Base-by-base conservation (phyloP, 2,797 vertebrate species). In the Coccyzus lansbergi region DNA sequence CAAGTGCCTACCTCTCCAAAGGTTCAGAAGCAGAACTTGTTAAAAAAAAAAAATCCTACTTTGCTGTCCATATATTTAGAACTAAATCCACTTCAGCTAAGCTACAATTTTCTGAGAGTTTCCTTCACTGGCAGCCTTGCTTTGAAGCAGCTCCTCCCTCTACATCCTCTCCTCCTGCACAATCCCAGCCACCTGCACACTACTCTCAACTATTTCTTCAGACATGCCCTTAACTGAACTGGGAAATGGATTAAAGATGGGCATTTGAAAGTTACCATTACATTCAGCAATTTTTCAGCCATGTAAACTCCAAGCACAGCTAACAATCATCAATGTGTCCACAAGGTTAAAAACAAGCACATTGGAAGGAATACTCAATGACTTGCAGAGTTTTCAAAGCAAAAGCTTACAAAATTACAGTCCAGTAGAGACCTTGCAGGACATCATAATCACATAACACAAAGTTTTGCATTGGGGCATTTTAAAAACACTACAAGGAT, bases 371-470 rank as follows among this genome's bases (percentile, higher is more conserved):
- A 5, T 3, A 3, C 14, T 31, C 51, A 1, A 0, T 33, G 38
- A 60, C 9, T 49, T 9, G 0, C 51, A 29, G 24, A 48, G 62
- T 34, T 51, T 68, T 34, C 62, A 59, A 14, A 82, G 62, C 65
- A 71, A 22, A 53, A 15, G 42, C 15, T 68, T 21, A 22, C 42
- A 83, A 40, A 75, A 46, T 29, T 28, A 24, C 3, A 1, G 12
- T 56, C 33, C 31, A 74, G 6, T 31, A 79, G 44, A 64, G 22
- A 56, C 9, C 51, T 62, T 64, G 22, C 53, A 51, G 58, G 59
- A 29, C 8, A 0, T 3, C 4, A 2, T 46, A 38, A 8, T 3
- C 5, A 3, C 1, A 0, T 3, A 44, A 51, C 0, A 3, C 44
- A 46, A 24, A 68, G 15, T 18, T 55, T 52, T 20, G 3, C 15